phyloP scores from a whole-genome alignment of 2,888 invertebrate species.

The Cataglyphis livida region DNA sequence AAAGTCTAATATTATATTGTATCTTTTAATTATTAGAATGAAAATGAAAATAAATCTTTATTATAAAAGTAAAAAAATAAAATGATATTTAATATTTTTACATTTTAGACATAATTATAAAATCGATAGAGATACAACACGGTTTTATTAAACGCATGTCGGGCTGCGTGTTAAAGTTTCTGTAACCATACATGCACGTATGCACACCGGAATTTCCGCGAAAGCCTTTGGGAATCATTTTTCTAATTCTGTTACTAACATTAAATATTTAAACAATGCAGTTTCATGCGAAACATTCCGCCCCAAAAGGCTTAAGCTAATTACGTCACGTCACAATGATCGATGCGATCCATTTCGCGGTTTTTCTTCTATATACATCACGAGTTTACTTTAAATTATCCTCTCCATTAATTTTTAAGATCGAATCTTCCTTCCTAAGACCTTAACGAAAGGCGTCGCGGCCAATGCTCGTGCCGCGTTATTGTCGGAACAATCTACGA shows the following conservation, averaged over 20 bases:
- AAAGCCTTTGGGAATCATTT: neutral
- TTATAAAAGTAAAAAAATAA: neutral
- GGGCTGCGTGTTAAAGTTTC: neutral
- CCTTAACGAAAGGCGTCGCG: neutral
- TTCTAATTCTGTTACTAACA: neutral
- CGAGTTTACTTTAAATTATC: conserved; percentile 41
- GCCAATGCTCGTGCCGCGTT: neutral
- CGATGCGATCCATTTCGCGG: conserved; percentile 13
- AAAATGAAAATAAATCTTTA: neutral
- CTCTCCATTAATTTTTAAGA: conserved; percentile 33
- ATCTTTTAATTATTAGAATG: neutral
- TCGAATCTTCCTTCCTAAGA: neutral
- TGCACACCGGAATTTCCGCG: neutral
- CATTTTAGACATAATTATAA: neutral
- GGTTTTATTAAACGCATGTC: neutral
- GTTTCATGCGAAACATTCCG: neutral
- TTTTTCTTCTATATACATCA: neutral
- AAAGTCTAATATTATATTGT: neutral
- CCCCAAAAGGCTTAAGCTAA: neutral
- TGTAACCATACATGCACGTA: too few relatives aligned
- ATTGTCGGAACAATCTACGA: conserved; percentile 39
- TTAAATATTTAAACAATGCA: conserved; percentile 19
- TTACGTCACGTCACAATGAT: conserved; percentile 11
- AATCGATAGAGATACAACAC: neutral
- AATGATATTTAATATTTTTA: neutral